Conservation (phyloP, 2,797 vertebrate species). For the Scleropages formosus region DNA sequence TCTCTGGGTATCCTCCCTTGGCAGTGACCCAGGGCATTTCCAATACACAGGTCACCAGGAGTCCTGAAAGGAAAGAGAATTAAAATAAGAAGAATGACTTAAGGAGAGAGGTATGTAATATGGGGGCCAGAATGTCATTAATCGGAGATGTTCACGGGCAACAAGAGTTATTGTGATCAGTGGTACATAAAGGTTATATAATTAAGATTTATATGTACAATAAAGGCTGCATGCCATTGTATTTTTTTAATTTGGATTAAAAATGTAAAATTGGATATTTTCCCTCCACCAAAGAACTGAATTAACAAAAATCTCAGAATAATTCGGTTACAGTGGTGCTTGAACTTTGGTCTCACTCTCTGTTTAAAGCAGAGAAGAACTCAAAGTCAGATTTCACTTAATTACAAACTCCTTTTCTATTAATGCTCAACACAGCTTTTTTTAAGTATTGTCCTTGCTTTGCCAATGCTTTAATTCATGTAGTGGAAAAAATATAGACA, state of each 20-base stretch:
- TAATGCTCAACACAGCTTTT: background rate
- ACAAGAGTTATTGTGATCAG: background rate
- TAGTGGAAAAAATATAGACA: no score
- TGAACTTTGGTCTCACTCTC: background rate
- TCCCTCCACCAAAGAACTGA: background rate
- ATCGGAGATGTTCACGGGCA: background rate
- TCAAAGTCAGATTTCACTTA: background rate
- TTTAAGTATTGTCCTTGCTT: no score
- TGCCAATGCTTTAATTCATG: no score
- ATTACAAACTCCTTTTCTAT: background rate
- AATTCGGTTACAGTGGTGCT: background rate
- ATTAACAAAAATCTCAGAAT: constrained; percentile 1
- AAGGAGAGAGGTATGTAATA: no score
- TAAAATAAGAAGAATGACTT: background rate
- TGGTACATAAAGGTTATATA: background rate
- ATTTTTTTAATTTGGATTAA: background rate
- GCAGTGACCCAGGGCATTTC: constrained; percentile 1
- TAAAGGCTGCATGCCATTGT: background rate
- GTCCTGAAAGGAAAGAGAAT: background rate
- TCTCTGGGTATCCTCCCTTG: background rate
- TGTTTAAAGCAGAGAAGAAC: background rate
- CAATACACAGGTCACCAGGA: background rate
- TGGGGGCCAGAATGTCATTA: background rate
- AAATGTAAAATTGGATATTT: background rate
- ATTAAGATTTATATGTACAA: background rate